Conservation (phyloP, 2,113 vertebrate species). For the Rissa tridactyla region DNA sequence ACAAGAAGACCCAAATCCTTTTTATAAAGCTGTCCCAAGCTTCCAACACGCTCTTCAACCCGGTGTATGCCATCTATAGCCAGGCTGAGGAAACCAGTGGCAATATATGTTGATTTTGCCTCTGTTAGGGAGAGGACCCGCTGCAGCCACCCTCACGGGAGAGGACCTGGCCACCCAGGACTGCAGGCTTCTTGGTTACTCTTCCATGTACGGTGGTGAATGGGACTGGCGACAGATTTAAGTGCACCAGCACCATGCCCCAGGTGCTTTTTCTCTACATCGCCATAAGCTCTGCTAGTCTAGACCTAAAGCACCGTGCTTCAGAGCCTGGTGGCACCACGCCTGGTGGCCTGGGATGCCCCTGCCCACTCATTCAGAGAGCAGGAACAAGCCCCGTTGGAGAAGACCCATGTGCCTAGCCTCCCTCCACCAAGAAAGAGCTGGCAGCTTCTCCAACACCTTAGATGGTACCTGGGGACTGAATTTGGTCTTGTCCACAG, state of each 20-base stretch:
- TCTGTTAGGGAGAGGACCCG: neutral
- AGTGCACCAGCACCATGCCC: too few species aligned
- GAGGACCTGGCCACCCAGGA: neutral
- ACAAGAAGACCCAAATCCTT: neutral
- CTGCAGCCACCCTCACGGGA: neutral
- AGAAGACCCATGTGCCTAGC: accelerated
- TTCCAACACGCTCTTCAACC: neutral
- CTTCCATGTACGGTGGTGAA: accelerated
- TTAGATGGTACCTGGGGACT: neutral
- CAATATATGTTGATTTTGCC: neutral
- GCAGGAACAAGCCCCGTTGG: neutral
- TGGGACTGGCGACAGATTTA: neutral
- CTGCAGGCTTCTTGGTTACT: neutral
- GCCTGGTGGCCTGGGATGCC: neutral
- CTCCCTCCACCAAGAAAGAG: neutral
- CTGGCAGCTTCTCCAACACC: neutral
- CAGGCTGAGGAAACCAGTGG: neutral
- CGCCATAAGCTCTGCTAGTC: neutral
- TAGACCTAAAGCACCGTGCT: accelerated
- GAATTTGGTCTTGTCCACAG: accelerated
- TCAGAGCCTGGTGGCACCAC: neutral
- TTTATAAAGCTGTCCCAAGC: neutral
- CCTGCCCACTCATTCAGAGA: accelerated
- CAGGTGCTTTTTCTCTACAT: neutral
- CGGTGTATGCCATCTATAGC: neutral